Conservation (phyloP, 2,888 invertebrate genomes). For the Neocrepidodera transversa region DNA sequence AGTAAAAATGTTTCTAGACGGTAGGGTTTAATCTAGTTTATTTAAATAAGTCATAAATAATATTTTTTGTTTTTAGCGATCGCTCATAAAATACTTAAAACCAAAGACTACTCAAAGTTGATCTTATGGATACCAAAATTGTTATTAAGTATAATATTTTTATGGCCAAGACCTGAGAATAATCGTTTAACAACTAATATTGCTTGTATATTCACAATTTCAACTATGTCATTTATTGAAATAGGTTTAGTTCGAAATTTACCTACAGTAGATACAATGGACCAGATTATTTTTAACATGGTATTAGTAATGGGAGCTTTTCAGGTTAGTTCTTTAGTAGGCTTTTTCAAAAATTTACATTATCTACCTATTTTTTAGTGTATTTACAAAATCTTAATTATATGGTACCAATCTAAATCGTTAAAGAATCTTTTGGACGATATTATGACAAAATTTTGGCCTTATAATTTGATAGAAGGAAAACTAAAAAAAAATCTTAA, state of each 20-base stretch:
- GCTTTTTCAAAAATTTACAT: too few relatives aligned
- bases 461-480: constrained; percentile 5
- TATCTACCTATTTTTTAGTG: too few relatives aligned
- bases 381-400: not conserved
- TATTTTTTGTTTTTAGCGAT: not conserved
- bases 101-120: constrained; percentile 5
- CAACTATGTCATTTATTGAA: not conserved
- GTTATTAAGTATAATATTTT: not conserved
- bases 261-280: not conserved
- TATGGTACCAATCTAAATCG: not conserved
- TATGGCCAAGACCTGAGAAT: not conserved
- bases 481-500: not conserved
- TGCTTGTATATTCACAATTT: not conserved
- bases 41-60: too few relatives aligned
- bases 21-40: not conserved
- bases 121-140: not conserved
- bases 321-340: constrained; percentile 3
- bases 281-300: not conserved
- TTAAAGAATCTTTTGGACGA: not conserved
- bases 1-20: constrained; percentile 1
- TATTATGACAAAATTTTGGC: constrained; percentile 2
- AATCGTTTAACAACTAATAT: not conserved
- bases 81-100: not conserved
- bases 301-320: not conserved
- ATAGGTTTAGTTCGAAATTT: not conserved